phyloP scores from a whole-genome alignment of 2,113 vertebrate genomes.

The Bungarus multicinctus region DNA sequence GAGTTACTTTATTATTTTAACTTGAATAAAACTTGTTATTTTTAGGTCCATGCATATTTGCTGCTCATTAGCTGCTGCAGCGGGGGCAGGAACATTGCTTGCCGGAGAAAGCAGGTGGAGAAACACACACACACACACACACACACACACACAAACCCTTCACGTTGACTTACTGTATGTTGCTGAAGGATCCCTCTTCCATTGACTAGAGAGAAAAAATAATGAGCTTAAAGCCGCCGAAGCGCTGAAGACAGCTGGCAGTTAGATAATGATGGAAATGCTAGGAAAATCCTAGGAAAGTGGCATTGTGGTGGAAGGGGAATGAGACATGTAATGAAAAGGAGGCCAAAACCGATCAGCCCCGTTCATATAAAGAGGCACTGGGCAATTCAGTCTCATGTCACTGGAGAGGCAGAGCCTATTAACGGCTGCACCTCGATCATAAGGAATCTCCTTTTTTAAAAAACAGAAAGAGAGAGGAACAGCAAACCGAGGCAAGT shows the following conservation, averaged over 20 bases:
- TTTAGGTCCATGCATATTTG: constrained; percentile 51
- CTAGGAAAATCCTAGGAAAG: constrained; percentile 55
- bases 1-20: constrained; percentile 48
- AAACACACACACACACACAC: constrained; percentile 52
- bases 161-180: constrained; percentile 60
- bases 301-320: constrained; percentile 59
- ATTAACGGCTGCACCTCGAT: constrained; percentile 57
- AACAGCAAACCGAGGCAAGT: constrained; percentile 61
- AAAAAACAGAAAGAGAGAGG: constrained; percentile 55
- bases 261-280: constrained; percentile 74
- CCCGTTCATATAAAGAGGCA: constrained; percentile 62
- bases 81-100: constrained; percentile 44
- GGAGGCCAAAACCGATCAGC: constrained; percentile 56
- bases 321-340: constrained; percentile 66
- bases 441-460: constrained; percentile 52
- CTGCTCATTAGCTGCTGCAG: constrained; percentile 66
- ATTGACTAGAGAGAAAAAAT: constrained; percentile 70
- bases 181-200: constrained; percentile 64
- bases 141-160: constrained; percentile 42
- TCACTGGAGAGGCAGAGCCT: constrained; percentile 49
- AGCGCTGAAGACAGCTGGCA: constrained; percentile 74
- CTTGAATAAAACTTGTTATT: constrained; percentile 38
- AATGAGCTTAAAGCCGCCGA: constrained; percentile 77
- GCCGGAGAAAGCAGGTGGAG: constrained; percentile 64
- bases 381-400: constrained; percentile 58